Evolutionary conservation across 1,140 invertebrate species (phyloP), one percentile per base, ranked within the genome.

Genomic region (Venturia canescens): DNA sequence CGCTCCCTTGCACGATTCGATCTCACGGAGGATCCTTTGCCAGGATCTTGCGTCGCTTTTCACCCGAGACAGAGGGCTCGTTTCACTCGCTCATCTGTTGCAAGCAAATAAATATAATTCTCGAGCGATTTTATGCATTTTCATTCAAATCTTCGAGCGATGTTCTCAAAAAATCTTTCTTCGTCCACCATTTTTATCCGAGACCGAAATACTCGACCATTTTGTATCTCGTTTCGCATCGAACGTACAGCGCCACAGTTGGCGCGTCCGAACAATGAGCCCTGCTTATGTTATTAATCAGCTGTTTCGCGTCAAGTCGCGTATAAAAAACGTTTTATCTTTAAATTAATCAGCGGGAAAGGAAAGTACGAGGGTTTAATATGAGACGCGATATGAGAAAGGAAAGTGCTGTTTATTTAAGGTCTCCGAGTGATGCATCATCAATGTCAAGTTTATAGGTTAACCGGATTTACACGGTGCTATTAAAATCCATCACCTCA

Each of bases 1-100:
- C 60, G 29, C 75, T 57, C 66, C 66, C 76, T 34, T 63, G 23
- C 29, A 76, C 72, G 70, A 72, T 72, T 72, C 70, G 38, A 72
- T 72, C 70, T 72, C 34, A 48, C 18, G 15, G 23, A 48, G 18
- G 72, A 76, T 60, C 53, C 27, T 63, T 76, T 34, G 50, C 53
- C 16, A 76, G 50, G 72, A 60, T 31, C 50, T 53, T 16, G 26
- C 60, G 29, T 74, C 71, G 71, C 11, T 48, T n/a, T 48, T 48
- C 23, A 1, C n/a, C 34, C 70, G 4, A n/a, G 50, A n/a, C n/a
- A 21, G 26, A n/a, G 26, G 9, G 18, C 48, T 13, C 18, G 11
- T 53, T n/a, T 53, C 7, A 21, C 4, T 21, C 2, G 50, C 50
- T 53, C 6, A 1, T 5, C 1, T 1, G 18, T 53, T 53, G 38